These are phyloP conservation scores for Zygogramma bicolorata DNA, from an alignment of 2,888 invertebrate genomes.

Conservation along the genomic window DNA sequence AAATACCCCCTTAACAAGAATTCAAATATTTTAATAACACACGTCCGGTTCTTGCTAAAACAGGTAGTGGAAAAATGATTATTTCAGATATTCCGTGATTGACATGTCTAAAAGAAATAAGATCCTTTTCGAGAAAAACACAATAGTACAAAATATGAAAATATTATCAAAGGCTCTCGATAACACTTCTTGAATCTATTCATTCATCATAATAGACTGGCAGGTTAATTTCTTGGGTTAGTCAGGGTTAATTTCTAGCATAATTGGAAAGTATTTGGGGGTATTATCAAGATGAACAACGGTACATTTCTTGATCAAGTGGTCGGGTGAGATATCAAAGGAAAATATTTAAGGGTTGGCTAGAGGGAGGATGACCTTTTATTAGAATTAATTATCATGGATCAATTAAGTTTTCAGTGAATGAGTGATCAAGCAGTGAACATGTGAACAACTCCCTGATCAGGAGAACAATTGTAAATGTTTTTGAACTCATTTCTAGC, in stretches of 20 bases:
- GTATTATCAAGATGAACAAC: neutral
- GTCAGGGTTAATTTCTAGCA: slow-evolving; percentile 24
- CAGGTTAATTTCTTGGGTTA: slow-evolving; percentile 33
- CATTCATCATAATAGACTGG: slow-evolving; percentile 31
- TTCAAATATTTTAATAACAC: slow-evolving; percentile 38
- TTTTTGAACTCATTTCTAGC: no score
- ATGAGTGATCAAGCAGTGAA: no score
- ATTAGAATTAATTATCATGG: no score
- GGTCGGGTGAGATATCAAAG: neutral
- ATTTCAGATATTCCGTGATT: slow-evolving; percentile 48
- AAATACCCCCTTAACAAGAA: slow-evolving; percentile 29
- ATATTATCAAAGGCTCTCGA: slow-evolving; percentile 51
- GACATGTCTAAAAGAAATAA: slow-evolving; percentile 50
- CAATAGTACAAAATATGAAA: slow-evolving; percentile 48
- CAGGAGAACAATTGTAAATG: no score
- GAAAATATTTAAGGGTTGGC: neutral
- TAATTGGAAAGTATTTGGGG: slow-evolving; percentile 21
- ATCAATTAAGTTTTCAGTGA: no score
- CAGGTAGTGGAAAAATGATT: slow-evolving; percentile 48
- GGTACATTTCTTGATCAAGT: neutral
- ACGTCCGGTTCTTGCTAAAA: slow-evolving; percentile 40
- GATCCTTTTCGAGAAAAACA: slow-evolving; percentile 44
- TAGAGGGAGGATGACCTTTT: no score
- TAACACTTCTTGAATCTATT: slow-evolving; percentile 41
- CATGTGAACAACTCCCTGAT: no score